Base-by-base conservation (phyloP, 2,797 vertebrate genomes). In the Leucoraja ocellata region DNA sequence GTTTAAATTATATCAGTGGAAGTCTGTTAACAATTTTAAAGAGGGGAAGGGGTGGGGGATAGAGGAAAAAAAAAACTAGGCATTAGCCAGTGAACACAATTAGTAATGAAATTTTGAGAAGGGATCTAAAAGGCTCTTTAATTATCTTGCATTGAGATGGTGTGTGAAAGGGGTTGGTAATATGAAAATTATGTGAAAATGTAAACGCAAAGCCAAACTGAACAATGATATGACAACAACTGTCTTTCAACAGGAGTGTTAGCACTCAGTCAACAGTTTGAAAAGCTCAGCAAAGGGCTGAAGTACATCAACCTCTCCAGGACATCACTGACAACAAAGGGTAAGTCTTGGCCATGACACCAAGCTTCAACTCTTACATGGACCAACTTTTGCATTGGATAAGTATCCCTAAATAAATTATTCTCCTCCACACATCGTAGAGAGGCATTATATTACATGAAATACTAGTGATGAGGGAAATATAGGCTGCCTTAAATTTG, bases 281-380 rank as follows among this genome's bases (percentile, higher is more conserved):
- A 96, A 73, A 96, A 95, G 93, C 94, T 96, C n/a, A 91, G 95
- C 71, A 95, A 94, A 94, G 97, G 97, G 93, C 95, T 98, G 93
- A 96, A 94, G 93, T 96, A 96, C 93, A 97, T 99, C 81, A 97
- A 94, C 94, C 95, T 99, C 71, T 96, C 98, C 25, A 97, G 96
- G 94, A 97, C 97, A 0, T 97, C 96, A 77, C 94, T 98, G 93
- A 97, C 97, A 0, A 94, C 96, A 1, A 97, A 96, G 98, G 98
- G 98, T 99, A 94, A 84, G 71, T 28, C 23, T 76, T n/a, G n/a
- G 36, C 21, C 32, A 39, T 46, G 68, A 14, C 39, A 74, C 71
- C 11, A 76, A 76, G 25, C 54, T 92, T 74, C 71, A 76, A 28
- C 36, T 74, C 73, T 11, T 28, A 54, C 28, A n/a, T 28, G 23